Base-by-base conservation (phyloP, 2,797 vertebrate genomes). In the Lemur catta region DNA sequence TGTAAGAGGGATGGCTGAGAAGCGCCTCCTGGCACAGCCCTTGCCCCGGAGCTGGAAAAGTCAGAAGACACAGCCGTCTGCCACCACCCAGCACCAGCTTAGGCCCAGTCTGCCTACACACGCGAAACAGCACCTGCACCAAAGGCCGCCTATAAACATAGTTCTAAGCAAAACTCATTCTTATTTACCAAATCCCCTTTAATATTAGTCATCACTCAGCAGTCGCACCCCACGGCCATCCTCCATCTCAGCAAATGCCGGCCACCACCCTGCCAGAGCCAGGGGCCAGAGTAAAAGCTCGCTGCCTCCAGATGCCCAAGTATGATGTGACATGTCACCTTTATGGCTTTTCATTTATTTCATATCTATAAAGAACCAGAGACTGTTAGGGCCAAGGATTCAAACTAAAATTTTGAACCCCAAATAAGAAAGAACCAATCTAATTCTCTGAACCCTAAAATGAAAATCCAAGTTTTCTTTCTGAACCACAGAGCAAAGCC, bases 31-130 rank as follows among this genome's bases (percentile, higher is more conserved):
- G 86, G 89, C 74, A 48, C 59, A 93, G 69, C 61, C 74, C 79
- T 84, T 1, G 0, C 86, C 52, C 89, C 11, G 13, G 30, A 63
- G 46, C 46, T 43, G 59, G 91, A 65, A 96, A 92, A 84, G 26
- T 30, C 93, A 93, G 52, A 91, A 97, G 75, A 67, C 67, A 2
- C 46, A 82, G 93, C 76, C 85, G 46, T 76, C 79, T 7, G 12
- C 63, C 12, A 6, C 35, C 0, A 0, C 35, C 84, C 79, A 9
- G 38, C 72, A 9, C 52, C 11, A 33, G 48, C 82, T 15, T 41
- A 5, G 57, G 38, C 59, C 88, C 17, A 0, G 18, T 55, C 33
- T 6, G 48, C 52, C 76, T 41, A 2, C 38, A 65, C 35, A 43
- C 38, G 8, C 0, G 0, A 55, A 91, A 20, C 7, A 48, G 87